These are phyloP conservation scores for Liasis olivaceus DNA, from an alignment of 2,797 vertebrate genomes.

Conservation along the genomic window DNA sequence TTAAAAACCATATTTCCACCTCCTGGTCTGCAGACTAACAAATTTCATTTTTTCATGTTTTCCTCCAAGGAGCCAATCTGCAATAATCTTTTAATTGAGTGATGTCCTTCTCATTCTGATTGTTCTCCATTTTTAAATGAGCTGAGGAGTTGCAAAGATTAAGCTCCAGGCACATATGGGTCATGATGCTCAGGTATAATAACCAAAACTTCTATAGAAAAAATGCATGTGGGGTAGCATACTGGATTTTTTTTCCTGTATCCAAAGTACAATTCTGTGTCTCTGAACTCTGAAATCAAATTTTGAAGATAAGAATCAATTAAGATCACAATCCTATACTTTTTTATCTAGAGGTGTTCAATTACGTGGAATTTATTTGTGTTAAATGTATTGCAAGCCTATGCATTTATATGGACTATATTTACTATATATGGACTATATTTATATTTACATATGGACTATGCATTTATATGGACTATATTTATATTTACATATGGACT, in stretches of 20 bases:
- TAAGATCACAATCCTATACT: background rate
- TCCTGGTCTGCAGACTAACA: background rate
- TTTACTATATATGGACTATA: no score
- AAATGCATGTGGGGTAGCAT: background rate
- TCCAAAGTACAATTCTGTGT: background rate
- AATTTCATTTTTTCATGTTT: background rate
- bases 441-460: no score
- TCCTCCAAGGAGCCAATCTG: background rate
- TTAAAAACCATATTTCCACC: no score
- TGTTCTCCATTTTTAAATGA: background rate
- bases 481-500: background rate
- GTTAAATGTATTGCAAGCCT: no score
- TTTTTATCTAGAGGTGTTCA: background rate
- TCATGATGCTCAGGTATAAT: background rate
- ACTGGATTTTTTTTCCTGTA: accelerated
- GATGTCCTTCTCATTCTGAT: background rate
- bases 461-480: no score
- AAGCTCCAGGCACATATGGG: no score
- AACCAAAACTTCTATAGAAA: background rate
- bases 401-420: no score
- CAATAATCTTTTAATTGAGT: background rate
- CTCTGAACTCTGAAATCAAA: background rate
- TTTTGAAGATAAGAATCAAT: background rate
- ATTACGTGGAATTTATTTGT: background rate
- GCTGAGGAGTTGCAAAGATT: background rate